Evolutionary conservation across 2,888 invertebrate species (phyloP).

Genomic region (Lithosia quadra): DNA sequence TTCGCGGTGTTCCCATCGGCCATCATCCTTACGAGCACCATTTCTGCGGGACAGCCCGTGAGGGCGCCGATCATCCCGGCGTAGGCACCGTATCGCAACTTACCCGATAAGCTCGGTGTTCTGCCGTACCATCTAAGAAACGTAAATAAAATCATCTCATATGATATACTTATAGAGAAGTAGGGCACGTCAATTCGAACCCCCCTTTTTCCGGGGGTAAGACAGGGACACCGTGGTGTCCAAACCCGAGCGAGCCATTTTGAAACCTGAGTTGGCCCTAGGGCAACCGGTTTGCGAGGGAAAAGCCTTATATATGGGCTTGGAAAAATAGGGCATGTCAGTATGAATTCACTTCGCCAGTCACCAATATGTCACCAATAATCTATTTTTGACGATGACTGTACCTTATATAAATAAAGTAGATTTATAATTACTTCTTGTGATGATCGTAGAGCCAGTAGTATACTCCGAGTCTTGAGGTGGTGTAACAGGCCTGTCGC

Average conservation of each 20-base stretch:
- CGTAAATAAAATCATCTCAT: not conserved
- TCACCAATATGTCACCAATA: no score
- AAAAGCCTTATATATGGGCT: no score
- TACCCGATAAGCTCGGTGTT: slow-evolving; percentile 91
- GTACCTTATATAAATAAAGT: not conserved
- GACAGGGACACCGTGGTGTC: no score
- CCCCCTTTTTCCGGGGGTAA: no score
- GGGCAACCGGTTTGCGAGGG: no score
- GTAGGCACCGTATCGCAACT: slow-evolving; percentile 92
- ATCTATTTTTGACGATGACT: not conserved
- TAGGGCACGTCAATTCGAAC: no score
- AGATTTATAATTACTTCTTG: slow-evolving; percentile 70
- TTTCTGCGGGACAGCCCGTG: slow-evolving; percentile 98
- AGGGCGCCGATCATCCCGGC: slow-evolving; percentile 95
- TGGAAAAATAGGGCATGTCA: no score
- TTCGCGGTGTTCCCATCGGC: slow-evolving; percentile 91
- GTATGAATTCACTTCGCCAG: no score
- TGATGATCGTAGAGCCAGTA: slow-evolving; percentile 93
- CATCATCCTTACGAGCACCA: slow-evolving; percentile 97
- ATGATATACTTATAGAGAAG: no score
- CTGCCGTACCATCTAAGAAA: slow-evolving; percentile 80
- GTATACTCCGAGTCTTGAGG: slow-evolving; percentile 96
- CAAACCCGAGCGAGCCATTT: no score
- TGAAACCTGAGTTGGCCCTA: no score
- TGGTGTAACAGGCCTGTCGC: slow-evolving; percentile 98